phyloP scores from a whole-genome alignment of 2,888 invertebrate genomes.

The Phengaris arion region DNA sequence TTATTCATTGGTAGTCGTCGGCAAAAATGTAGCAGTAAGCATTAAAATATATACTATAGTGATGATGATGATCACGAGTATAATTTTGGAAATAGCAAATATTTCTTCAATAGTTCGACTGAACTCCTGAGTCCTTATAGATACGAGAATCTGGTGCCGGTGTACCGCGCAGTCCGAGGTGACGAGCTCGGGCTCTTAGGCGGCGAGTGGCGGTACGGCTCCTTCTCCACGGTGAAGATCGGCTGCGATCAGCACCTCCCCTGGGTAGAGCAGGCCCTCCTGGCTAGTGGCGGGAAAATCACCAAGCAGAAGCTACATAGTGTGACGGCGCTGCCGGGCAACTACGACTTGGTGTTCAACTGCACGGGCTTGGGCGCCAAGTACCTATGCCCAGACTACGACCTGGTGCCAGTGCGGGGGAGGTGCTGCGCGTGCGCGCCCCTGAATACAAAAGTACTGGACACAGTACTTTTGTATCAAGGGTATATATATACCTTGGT shows the following conservation, averaged over 20 bases:
- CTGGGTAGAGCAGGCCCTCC: constrained; percentile 85
- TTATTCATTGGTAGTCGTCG: too few relatives aligned
- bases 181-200: constrained; percentile 87
- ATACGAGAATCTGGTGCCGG: constrained; percentile 84
- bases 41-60: too few relatives aligned
- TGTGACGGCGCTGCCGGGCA: constrained; percentile 79
- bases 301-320: constrained; percentile 76
- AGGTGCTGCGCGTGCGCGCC: constrained; percentile 89
- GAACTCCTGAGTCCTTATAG: too few relatives aligned
- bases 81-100: too few relatives aligned
- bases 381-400: constrained; percentile 85
- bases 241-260: constrained; percentile 87
- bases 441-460: constrained; percentile 60
- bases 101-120: too few relatives aligned
- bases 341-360: constrained; percentile 88
- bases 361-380: constrained; percentile 93
- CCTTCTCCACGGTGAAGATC: constrained; percentile 88
- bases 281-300: constrained; percentile 81
- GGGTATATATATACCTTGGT: too few relatives aligned
- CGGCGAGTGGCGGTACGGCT: constrained; percentile 90
- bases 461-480: too few relatives aligned
- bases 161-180: constrained; percentile 84
- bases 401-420: constrained; percentile 89
- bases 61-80: too few relatives aligned
- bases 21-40: too few relatives aligned